Percentiles rank a stretch among this genome's conserved stretches.
Conservation (phyloP, 2,888 invertebrate species). For the Drosophila anomalata region DNA sequence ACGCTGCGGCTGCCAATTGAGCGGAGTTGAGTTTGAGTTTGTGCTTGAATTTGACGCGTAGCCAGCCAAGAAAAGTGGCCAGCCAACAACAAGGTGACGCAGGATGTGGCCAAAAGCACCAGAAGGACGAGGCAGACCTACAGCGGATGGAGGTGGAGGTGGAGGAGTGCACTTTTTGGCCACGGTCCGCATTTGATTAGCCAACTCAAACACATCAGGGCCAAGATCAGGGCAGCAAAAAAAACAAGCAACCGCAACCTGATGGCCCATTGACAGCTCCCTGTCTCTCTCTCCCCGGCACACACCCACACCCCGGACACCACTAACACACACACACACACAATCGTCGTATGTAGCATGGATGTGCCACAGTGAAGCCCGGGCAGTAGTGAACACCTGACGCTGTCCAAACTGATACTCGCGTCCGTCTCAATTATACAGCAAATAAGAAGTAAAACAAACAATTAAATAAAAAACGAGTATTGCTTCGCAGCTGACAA, state of each 20-base stretch:
- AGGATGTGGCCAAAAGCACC: slow-evolving; percentile 58
- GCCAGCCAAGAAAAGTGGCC: slow-evolving; percentile 79
- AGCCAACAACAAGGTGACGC: slow-evolving; percentile 74
- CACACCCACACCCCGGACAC: slow-evolving; percentile 29
- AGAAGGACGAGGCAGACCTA: slow-evolving; percentile 11
- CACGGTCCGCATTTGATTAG: slow-evolving; percentile 76
- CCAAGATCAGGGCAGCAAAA: slow-evolving; percentile 63
- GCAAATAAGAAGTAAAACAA: slow-evolving; percentile 57
- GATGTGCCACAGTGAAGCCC: slow-evolving; percentile 52
- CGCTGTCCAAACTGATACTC: slow-evolving; percentile 46
- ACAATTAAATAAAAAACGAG: slow-evolving; percentile 48
- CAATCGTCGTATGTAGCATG: slow-evolving; percentile 20
- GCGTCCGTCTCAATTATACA: slow-evolving; percentile 84
- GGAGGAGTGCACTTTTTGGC: slow-evolving; percentile 56
- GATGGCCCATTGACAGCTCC: slow-evolving; percentile 67
- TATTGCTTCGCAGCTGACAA: slow-evolving; percentile 52
- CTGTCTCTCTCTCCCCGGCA: slow-evolving; percentile 13
- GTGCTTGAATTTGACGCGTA: slow-evolving; percentile 68
- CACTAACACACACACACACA: slow-evolving; percentile 29
- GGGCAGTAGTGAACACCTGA: slow-evolving; percentile 50
- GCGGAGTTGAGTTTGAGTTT: slow-evolving; percentile 58
- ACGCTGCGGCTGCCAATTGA: slow-evolving; percentile 53
- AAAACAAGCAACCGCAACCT: slow-evolving; percentile 26
- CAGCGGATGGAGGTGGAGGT: slow-evolving; percentile 40
- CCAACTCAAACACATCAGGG: slow-evolving; percentile 81